Base-by-base conservation (phyloP, 2,888 invertebrate genomes). In the Agonopterix subpropinquella region DNA sequence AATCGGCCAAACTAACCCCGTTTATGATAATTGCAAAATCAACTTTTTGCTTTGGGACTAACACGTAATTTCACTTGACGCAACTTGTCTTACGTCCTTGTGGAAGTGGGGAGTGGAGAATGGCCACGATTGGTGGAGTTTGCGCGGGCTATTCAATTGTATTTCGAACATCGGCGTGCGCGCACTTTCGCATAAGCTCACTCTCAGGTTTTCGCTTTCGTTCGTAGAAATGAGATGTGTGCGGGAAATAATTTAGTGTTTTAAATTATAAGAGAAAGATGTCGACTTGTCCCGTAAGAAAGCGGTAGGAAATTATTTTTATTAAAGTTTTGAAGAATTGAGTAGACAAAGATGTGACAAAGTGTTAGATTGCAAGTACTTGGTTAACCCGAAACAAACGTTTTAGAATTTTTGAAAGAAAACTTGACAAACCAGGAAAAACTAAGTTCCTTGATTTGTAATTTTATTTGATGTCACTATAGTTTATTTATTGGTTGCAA, bases 121-220 rank as follows among this genome's bases (percentile, higher is more conserved):
- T 59, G 57, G 56, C 61, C 63, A 62, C 70, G 76, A 83, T 81
- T 81, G 84, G 85, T 52, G 42, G 50, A 61, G 57, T 49, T 49
- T 49, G 63, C 77, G 83, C 82, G 86, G 71, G 80, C 74, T 62
- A 78, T 85, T 88, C 86, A 84, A 88, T 82, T 76, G 77, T 66
- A 57, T 62, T 58, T 62, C 66, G 59, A 72, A 67, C 59, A 65
- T 66, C 77, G 69, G 65, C 76, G 76, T 75, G 72, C 55, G 77
- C 80, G 79, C 85, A 87, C 83, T 84, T 80, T 85, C 85, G 73
- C 80, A 71, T 70, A 73, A 70, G 70, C 72, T 58, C 55, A 65
- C 64, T 66, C 67, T 70, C 68, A 70, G 72, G 73, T 73, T 81
- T 83, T 84, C 81, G 74, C 82, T 85, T 83, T 85, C 81, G 67